Evolutionary conservation across 2,888 invertebrate genomes (phyloP).

Genomic region (Sipha maydis): DNA sequence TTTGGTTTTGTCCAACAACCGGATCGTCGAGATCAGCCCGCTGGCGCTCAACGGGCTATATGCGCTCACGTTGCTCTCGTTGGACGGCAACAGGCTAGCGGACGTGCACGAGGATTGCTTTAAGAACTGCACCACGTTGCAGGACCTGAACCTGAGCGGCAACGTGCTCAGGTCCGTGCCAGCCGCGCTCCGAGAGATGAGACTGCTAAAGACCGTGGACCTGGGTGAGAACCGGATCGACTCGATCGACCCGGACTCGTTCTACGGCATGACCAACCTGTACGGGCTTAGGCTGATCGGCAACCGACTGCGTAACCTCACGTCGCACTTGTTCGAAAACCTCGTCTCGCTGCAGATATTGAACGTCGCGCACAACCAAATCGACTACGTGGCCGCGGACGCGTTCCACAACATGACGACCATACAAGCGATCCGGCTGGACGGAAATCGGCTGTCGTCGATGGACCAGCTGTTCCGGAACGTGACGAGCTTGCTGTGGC

Average conservation of each 20-base stretch:
- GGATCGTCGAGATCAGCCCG: constrained; percentile 82
- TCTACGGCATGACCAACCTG: constrained; percentile 85
- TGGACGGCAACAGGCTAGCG: constrained; percentile 86
- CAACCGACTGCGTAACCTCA: constrained; percentile 87
- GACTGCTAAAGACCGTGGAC: constrained; percentile 87
- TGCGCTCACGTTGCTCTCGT: constrained; percentile 83
- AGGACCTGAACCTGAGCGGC: constrained; percentile 88
- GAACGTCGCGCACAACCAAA: constrained; percentile 89
- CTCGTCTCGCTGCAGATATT: constrained; percentile 84
- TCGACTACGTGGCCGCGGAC: constrained; percentile 86
- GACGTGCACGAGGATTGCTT: constrained; percentile 85
- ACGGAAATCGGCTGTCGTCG: constrained; percentile 90
- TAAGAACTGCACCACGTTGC: constrained; percentile 86
- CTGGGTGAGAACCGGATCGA: constrained; percentile 91
- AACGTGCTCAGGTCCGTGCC: constrained; percentile 89
- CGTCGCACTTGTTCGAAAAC: constrained; percentile 87
- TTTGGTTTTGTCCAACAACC: constrained; percentile 87
- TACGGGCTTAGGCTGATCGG: constrained; percentile 88
- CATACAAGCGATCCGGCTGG: constrained; percentile 86
- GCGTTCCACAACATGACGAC: constrained; percentile 82
- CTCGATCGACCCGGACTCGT: constrained; percentile 83
- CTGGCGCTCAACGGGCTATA: constrained; percentile 84
- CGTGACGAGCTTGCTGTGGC: constrained; percentile 84
- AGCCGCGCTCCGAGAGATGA: constrained; percentile 81
- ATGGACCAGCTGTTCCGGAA: constrained; percentile 86